Percentiles rank a stretch among this genome's conserved stretches.
These are phyloP conservation scores for Salvelinus fontinalis DNA, from an alignment of 2,113 vertebrate genomes.

Conservation along the genomic window DNA sequence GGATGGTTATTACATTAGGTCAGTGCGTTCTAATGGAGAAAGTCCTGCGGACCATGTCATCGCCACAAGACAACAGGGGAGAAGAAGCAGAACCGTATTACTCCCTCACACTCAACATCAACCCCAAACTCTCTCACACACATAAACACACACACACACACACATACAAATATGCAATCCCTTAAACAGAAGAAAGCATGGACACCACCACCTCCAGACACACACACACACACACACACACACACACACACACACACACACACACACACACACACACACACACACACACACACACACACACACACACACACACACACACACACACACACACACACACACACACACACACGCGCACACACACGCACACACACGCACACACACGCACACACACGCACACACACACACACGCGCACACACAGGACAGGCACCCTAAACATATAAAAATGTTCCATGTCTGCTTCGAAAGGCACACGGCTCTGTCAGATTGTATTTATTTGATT, in stretches of 20 bases:
- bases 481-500: constrained; percentile 25
- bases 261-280: constrained; percentile 18
- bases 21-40: constrained; percentile 63
- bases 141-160: not conserved
- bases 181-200: not conserved
- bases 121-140: not conserved
- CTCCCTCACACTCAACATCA: constrained; percentile 10
- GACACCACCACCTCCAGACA: not conserved
- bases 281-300: not conserved
- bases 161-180: not conserved
- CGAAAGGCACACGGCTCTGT: constrained; percentile 11
- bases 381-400: constrained; percentile 15
- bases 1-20: constrained; percentile 74
- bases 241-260: constrained; percentile 14
- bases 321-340: too few relatives aligned
- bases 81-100: constrained; percentile 49
- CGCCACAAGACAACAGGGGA: constrained; percentile 56
- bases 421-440: constrained; percentile 36
- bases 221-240: constrained; percentile 8
- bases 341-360: too few relatives aligned
- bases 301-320: too few relatives aligned
- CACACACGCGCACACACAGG: constrained; percentile 16
- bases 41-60: constrained; percentile 67
- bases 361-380: constrained; percentile 11
- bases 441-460: constrained; percentile 32